Evolutionary conservation across 1,140 invertebrate species (phyloP), one percentile per base, ranked within the genome.

Genomic region (Aphidius ervi): DNA sequence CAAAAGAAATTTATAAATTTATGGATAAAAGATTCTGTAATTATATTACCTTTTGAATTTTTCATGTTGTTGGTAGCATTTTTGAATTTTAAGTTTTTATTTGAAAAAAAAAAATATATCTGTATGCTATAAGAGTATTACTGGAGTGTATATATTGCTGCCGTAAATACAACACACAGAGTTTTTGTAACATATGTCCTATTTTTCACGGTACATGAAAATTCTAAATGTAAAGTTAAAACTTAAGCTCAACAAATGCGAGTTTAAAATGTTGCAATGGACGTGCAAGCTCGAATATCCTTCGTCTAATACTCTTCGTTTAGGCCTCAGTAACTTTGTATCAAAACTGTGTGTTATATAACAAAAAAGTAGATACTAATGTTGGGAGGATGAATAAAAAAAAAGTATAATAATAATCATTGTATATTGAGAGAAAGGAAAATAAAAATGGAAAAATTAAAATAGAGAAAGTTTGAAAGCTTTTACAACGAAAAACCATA

Each of bases 201-300:
- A 46, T 42, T 47, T 42, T 31, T 39, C 43, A 46, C 8, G 40
- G 61, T 54, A 55, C 8, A 50, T 59, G 68, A 74, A 71, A 56
- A 67, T 69, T 57, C 56, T 43, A 42, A 54, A 54, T 56, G 63
- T 69, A 74, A 74, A 74, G 70, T 74, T 72, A 62, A 59, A 39
- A 9, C 65, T 69, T 66, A 71, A 65, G 69, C 70, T 62, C 57
- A 55, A 63, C 63, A 73, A 69, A 69, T 67, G 66, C 63, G 67
- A 74, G 68, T 73, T 74, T 73, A 71, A 74, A 72, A 71, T 70
- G 70, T 70, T 68, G 60, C 53, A 59, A 55, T 46, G 56, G 64
- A 56, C 64, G 61, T 49, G 56, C 46, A 49, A 23, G 56, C 53
- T 52, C 49, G 52, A 43, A 62, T 62, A 61, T 60, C 56, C 58